A percentile compares a stretch with the other conserved stretches of the same genome.
Evolutionary conservation across 2,888 invertebrate genomes (phyloP).

Genomic region (Ornithoptera priamus): DNA sequence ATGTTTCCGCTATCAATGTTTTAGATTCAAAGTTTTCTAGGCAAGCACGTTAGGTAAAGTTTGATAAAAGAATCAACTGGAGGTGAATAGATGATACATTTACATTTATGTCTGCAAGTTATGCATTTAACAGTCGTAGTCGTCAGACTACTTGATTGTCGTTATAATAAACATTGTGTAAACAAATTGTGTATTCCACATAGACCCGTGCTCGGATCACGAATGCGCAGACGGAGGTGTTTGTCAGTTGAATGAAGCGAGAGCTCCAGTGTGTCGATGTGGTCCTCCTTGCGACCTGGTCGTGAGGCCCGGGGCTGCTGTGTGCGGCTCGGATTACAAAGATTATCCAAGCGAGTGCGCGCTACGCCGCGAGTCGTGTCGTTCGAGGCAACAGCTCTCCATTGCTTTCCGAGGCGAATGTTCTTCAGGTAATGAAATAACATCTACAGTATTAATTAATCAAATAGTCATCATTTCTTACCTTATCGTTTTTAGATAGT

Average conservation of each 20-base stretch:
- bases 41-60: too few relatives aligned
- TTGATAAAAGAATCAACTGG: too few relatives aligned
- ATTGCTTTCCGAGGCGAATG: constrained; percentile 92
- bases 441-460: not conserved
- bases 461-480: too few relatives aligned
- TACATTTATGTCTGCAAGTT: too few relatives aligned
- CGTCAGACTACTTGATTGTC: too few relatives aligned
- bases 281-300: constrained; percentile 88
- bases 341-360: constrained; percentile 92
- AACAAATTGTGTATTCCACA: not conserved
- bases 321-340: constrained; percentile 89
- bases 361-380: constrained; percentile 88
- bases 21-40: too few relatives aligned
- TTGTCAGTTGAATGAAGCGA: constrained; percentile 89
- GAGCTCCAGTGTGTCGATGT: constrained; percentile 89
- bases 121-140: too few relatives aligned
- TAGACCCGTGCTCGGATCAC: constrained; percentile 92
- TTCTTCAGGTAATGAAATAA: constrained; percentile 82
- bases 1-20: too few relatives aligned
- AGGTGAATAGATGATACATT: too few relatives aligned
- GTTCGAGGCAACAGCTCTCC: constrained; percentile 84
- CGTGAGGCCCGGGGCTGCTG: constrained; percentile 83
- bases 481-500: too few relatives aligned
- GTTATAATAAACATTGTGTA: not conserved
- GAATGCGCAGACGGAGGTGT: constrained; percentile 89